Percentiles rank a stretch among this genome's conserved stretches.
Evolutionary conservation across 1,140 invertebrate species (phyloP).

Genomic region (Lepidurus packardi): DNA sequence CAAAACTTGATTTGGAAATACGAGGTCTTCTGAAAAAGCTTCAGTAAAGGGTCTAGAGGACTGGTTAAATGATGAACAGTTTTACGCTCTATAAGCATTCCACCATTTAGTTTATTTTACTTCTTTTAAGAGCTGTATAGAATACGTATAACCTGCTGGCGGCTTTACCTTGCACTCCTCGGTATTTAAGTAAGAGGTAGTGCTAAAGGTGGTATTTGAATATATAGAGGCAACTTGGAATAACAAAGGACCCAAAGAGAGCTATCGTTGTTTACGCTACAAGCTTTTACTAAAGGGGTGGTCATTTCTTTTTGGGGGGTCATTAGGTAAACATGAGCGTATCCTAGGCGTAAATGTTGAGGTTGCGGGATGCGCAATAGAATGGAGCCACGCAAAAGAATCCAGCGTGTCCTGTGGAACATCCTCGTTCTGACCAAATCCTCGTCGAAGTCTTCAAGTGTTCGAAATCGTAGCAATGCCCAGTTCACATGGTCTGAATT

Average conservation of each 20-base stretch:
- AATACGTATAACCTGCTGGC: too few species aligned
- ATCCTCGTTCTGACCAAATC: too few species aligned
- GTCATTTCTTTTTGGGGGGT: background rate
- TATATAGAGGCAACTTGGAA: background rate
- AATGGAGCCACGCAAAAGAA: background rate
- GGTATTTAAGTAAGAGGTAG: background rate
- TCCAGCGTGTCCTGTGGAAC: background rate
- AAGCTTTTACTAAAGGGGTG: background rate
- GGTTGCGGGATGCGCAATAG: background rate
- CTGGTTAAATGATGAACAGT: too few species aligned
- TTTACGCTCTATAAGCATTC: too few species aligned
- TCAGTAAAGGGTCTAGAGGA: too few species aligned
- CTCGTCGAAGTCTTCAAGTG: too few species aligned
- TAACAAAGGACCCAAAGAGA: slow-evolving; percentile 1
- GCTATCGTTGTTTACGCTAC: background rate
- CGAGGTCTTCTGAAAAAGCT: background rate
- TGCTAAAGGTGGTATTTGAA: background rate
- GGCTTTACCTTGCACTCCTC: too few species aligned
- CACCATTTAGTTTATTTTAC: too few species aligned
- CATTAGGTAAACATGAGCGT: slow-evolving; percentile 15
- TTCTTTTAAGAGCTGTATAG: too few species aligned
- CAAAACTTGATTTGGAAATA: background rate
- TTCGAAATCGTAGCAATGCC: too few species aligned
- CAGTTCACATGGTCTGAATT: background rate
- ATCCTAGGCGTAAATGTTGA: background rate